Base-by-base conservation (phyloP, 2,113 vertebrate species). In the Paedocypris sp. region DNA sequence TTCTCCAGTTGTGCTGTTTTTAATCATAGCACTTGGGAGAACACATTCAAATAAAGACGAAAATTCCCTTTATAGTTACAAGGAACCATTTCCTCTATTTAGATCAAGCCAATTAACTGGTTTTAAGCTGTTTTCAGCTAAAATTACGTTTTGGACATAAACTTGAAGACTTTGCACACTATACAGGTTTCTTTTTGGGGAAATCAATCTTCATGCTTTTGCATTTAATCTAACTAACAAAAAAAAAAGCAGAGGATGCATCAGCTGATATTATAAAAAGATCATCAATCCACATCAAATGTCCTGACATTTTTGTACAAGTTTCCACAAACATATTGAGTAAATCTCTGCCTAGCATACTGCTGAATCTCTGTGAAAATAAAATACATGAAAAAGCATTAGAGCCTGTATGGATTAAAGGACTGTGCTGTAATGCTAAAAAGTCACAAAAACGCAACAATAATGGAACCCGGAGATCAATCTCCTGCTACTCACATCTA, bases 221-320 rank as follows among this genome's bases (percentile, higher is more conserved):
- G n/a, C n/a, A n/a, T n/a, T n/a, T n/a, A n/a, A n/a, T n/a, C n/a
- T n/a, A n/a, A n/a, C n/a, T n/a, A n/a, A n/a, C n/a, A n/a, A n/a
- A n/a, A n/a, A n/a, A n/a, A n/a, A n/a, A n/a, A n/a, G n/a, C n/a
- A n/a, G n/a, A n/a, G n/a, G n/a, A n/a, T n/a, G n/a, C 81, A 80
- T 81, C 73, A 66, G 75, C 73, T 82, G 78, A 85, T 89, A 89
- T 91, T 85, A 90, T 94, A 89, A 93, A 90, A 92, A 88, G 85
- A 64, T 70, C 86, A 91, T 96, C 88, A 79, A 80, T 94, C 86
- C 66, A 79, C 79, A 86, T 88, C 89, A 82, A 38, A 16, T 50
- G 67, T 46, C 60, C 77, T 60, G 80, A 83, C 80, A 72, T 31
- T 72, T 74, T 81, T 90, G 97, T 94, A 96, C 97, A 92, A 87